phyloP scores from a whole-genome alignment of 2,888 invertebrate genomes.

The Caenorhabditis sinica region DNA sequence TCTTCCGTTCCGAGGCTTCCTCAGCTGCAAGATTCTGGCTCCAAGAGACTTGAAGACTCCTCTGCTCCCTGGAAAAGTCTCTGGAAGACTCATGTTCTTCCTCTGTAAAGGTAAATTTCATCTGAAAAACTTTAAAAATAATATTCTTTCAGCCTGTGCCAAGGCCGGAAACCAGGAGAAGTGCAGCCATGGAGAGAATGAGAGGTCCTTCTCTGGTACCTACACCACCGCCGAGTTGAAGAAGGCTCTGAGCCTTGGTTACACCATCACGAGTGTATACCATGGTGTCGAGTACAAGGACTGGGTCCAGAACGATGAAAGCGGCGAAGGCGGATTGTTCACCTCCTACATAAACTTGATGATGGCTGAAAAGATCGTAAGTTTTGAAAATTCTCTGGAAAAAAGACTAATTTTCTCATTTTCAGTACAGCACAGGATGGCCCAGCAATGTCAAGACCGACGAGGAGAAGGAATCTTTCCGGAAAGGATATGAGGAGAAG shows the following conservation, averaged over 20 bases:
- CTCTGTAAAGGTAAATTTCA: constrained; percentile 3
- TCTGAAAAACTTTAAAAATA: neutral
- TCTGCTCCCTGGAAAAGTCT: neutral
- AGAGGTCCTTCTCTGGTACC: constrained; percentile 1
- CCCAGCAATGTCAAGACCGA: constrained; percentile 13
- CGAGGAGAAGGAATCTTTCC: neutral
- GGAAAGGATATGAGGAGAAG: neutral
- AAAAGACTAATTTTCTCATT: neutral
- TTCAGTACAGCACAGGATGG: constrained; percentile 24
- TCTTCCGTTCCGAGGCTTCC: neutral
- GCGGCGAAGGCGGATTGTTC: constrained; percentile 6
- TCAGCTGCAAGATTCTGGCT: neutral
- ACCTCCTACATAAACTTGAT: constrained; percentile 18
- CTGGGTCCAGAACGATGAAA: constrained; percentile 8
- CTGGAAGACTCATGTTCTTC: neutral
- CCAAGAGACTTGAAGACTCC: neutral
- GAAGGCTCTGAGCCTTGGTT: constrained; percentile 7
- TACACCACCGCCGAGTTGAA: neutral
- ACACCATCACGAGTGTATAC: neutral
- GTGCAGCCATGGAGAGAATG: neutral
- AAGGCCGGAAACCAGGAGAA: neutral
- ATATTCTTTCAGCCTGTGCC: neutral
- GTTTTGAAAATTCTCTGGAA: neutral
- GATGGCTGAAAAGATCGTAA: constrained; percentile 27
- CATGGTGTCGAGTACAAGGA: constrained; percentile 16